phyloP scores from a whole-genome alignment of 2,888 invertebrate species.

The Gastrophysa polygoni region DNA sequence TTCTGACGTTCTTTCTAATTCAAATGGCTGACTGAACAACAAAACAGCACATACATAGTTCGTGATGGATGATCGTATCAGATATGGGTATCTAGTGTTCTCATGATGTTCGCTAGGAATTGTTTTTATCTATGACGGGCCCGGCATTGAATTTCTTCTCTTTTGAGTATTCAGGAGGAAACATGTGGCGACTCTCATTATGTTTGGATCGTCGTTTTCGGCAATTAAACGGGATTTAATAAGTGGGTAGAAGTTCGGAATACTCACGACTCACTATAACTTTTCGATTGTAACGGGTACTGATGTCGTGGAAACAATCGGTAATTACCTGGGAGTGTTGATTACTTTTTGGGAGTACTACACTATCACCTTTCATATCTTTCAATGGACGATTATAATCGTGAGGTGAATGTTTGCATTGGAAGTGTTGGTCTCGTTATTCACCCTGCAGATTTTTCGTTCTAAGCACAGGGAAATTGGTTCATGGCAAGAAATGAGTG shows the following conservation, averaged over 20 bases:
- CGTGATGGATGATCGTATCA: neutral
- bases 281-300: neutral
- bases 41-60: neutral
- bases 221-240: neutral
- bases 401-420: no score
- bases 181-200: neutral
- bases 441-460: no score
- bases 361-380: neutral
- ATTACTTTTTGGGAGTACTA: neutral
- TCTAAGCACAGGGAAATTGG: no score
- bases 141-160: neutral
- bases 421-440: neutral
- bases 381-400: neutral
- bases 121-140: neutral
- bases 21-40: neutral
- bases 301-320: neutral
- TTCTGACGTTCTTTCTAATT: neutral
- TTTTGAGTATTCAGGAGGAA: neutral
- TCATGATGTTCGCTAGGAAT: neutral
- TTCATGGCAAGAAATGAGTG: no score
- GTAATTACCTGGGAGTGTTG: neutral
- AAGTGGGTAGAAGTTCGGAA: neutral
- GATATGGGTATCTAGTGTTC: neutral
- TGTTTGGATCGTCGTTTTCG: neutral
- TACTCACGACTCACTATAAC: neutral